Base-by-base conservation (phyloP, 2,113 vertebrate genomes). In the Nyctereutes procyonoides region DNA sequence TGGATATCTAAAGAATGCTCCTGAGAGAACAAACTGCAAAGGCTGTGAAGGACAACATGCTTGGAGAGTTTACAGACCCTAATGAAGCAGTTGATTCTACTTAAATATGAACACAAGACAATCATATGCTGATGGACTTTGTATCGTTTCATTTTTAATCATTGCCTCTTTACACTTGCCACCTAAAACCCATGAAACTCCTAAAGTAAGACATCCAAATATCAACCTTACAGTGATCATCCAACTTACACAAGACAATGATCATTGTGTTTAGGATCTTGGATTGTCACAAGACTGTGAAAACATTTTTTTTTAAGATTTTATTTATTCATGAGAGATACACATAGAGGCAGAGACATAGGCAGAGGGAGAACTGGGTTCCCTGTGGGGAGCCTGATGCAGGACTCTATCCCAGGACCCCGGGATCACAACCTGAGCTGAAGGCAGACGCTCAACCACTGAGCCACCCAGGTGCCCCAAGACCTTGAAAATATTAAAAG, bases 81-180 rank as follows among this genome's bases (percentile, higher is more conserved):
- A 91, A 67, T 55, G 26, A 32, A 96, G 32, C 32, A 90, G 51
- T 35, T 94, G 53, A 51, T 95, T 95, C 79, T 90, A 55, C n/a
- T 96, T 28, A 90, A 89, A 85, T 53, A 77, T 30, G 17, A 92
- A 22, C 60, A 93, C 20, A 85, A 81, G 48, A 48, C 15, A 56
- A 83, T 91, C 62, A 95, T 71, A 89, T 60, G 69, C 20, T 81
- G 56, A 94, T 55, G 28, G 55, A 85, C 56, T 90, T 71, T 43
- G 28, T 55, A 96, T 79, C 16, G 56, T 96, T 96, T 84, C 74
- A 77, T 94, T 87, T 90, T 91, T 85, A 93, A 94, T 85, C n/a
- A 94, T 0, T 58, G 51, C 11, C 62, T 43, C 53, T 80, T 79
- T 92, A 96, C 96, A 58, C 8, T 24, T 86, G 32, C 22, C 43